Conservation (phyloP, 92 coral and sea anemone species). For the Anthopleura xanthogrammica region DNA sequence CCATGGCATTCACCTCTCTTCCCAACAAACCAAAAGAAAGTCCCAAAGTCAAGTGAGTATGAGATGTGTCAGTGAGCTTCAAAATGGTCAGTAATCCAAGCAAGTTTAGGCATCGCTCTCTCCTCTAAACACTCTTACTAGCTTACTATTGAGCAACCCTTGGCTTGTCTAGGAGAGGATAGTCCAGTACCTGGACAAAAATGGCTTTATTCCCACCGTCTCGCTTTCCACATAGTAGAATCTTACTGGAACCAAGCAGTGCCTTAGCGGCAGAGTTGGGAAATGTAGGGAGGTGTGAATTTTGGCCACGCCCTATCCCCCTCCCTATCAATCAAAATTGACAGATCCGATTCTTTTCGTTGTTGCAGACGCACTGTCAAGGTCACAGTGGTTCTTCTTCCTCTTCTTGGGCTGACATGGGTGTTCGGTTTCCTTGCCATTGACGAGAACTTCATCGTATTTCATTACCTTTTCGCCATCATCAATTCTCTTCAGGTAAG, state of each 20-base stretch:
- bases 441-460: conserved; percentile 73
- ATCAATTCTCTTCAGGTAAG: conserved; percentile 83
- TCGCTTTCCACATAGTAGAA: too few species aligned
- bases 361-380: conserved; percentile 70
- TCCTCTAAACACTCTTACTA: too few species aligned
- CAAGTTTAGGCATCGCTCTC: too few species aligned
- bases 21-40: conserved; percentile 30
- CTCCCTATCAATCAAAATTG: too few species aligned
- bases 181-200: not conserved
- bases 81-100: too few species aligned
- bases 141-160: too few species aligned
- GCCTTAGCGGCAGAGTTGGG: too few species aligned
- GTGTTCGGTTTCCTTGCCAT: conserved; percentile 88
- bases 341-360: not conserved
- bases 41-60: conserved; percentile 52
- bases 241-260: not conserved
- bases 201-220: too few species aligned
- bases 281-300: not conserved
- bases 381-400: conserved; percentile 75
- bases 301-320: not conserved
- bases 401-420: conserved; percentile 87
- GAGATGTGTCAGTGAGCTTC: not conserved
- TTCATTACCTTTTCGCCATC: conserved; percentile 80
- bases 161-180: not conserved
- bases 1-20: conserved; percentile 50